phyloP scores from a whole-genome alignment of 2,888 invertebrate species.

The Perithous albicinctus region DNA sequence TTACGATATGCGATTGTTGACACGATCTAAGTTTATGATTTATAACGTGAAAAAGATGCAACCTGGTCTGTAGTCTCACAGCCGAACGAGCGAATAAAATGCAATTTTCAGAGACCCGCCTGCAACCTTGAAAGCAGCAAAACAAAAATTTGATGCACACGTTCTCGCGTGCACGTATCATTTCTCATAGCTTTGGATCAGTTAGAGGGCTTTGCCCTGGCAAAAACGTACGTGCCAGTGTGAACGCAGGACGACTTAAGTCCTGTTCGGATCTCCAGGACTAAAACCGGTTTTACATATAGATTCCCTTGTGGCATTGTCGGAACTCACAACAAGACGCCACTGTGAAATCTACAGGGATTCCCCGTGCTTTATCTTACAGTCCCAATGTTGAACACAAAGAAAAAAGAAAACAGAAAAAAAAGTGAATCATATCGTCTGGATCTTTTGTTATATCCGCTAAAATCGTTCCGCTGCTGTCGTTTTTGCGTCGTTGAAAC shows the following conservation, averaged over 20 bases:
- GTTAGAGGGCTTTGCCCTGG: conserved; percentile 6
- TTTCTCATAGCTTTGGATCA: conserved; percentile 1
- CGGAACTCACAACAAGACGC: neutral
- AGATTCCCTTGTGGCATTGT: neutral
- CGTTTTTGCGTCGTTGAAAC: neutral
- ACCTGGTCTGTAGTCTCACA: too few species aligned
- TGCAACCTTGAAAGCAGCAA: neutral
- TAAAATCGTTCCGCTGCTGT: neutral
- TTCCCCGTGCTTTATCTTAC: neutral
- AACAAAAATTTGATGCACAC: neutral
- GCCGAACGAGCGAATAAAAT: neutral
- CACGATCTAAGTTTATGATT: neutral
- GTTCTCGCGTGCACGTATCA: neutral
- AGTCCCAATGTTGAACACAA: neutral
- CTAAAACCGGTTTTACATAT: conserved; percentile 25
- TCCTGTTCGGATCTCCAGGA: neutral
- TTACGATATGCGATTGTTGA: neutral
- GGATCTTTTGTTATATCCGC: neutral
- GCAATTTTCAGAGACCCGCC: neutral
- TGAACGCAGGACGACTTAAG: neutral
- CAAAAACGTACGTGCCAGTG: neutral
- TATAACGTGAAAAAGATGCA: neutral
- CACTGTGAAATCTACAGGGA: neutral
- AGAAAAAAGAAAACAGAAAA: neutral
- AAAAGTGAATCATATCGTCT: neutral